phyloP scores from a whole-genome alignment of 2,888 invertebrate genomes.

The Hymenopus coronatus region DNA sequence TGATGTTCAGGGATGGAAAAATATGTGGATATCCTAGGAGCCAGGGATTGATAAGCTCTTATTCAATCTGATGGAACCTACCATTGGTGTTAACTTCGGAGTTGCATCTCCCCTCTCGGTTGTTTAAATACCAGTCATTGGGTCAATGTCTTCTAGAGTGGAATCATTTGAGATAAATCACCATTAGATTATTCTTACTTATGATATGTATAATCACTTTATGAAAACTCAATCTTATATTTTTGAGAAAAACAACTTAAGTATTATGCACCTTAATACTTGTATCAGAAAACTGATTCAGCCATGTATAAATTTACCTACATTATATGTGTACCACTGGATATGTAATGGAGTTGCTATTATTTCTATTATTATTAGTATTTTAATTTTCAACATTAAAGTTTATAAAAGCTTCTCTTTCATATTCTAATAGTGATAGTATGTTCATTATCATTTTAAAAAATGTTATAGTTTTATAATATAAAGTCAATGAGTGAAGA shows the following conservation, averaged over 20 bases:
- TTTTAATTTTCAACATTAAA: neutral
- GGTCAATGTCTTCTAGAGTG: neutral
- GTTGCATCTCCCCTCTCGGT: neutral
- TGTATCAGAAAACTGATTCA: neutral
- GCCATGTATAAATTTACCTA: neutral
- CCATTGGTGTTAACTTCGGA: neutral
- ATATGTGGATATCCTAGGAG: neutral
- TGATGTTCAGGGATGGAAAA: neutral
- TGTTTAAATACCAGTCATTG: neutral
- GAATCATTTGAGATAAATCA: neutral
- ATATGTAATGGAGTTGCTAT: neutral
- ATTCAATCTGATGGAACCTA: neutral
- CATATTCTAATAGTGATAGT: neutral
- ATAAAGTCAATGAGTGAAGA: neutral
- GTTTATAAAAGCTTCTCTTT: neutral
- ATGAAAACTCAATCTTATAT: neutral
- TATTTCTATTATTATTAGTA: neutral
- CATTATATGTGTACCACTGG: neutral
- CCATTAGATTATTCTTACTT: neutral
- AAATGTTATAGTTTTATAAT: neutral
- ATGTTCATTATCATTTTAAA: neutral
- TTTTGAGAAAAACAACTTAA: neutral
- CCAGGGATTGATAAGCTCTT: neutral
- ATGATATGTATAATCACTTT: neutral
- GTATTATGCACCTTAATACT: neutral